A percentile compares a stretch with the other conserved stretches of the same genome.
Evolutionary conservation across 2,797 vertebrate species (phyloP).

Genomic region (Paratrypauchen microcephalus): DNA sequence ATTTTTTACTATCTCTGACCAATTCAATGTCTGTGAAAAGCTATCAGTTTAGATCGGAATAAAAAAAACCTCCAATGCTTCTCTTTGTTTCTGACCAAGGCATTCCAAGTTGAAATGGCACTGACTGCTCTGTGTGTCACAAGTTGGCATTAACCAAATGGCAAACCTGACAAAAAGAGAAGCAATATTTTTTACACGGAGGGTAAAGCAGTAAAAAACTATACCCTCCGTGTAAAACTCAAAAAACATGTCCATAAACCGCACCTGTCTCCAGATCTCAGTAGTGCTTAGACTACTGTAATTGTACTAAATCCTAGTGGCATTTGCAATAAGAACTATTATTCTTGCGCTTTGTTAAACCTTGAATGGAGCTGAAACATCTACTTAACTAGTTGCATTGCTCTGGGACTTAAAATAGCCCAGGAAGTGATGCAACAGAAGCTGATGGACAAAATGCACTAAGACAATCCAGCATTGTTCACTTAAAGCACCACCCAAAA

Average conservation of each 20-base stretch:
- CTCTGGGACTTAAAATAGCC: constrained; percentile 45
- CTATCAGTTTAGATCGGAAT: no score
- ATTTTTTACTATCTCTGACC: no score
- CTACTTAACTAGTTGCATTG: constrained; percentile 8
- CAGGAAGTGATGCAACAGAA: constrained; percentile 64
- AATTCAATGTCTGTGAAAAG: no score
- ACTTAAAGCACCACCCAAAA: constrained; percentile 53
- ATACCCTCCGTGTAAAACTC: neutral
- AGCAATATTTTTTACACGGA: neutral
- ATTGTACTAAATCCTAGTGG: constrained; percentile 14
- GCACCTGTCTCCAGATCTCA: neutral
- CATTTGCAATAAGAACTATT: constrained; percentile 10
- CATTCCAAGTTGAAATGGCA: neutral
- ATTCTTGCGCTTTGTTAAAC: constrained; percentile 38
- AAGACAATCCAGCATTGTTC: constrained; percentile 70
- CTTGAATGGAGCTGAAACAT: constrained; percentile 38
- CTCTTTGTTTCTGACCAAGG: no score
- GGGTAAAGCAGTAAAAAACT: no score
- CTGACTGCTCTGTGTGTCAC: neutral
- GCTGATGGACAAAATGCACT: constrained; percentile 49
- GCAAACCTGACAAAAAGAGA: neutral
- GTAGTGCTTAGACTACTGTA: neutral
- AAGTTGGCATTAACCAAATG: neutral
- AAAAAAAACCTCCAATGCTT: no score
- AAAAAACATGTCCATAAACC: neutral